Conservation (phyloP, 2,113 vertebrate genomes). For the Mus pahari region DNA sequence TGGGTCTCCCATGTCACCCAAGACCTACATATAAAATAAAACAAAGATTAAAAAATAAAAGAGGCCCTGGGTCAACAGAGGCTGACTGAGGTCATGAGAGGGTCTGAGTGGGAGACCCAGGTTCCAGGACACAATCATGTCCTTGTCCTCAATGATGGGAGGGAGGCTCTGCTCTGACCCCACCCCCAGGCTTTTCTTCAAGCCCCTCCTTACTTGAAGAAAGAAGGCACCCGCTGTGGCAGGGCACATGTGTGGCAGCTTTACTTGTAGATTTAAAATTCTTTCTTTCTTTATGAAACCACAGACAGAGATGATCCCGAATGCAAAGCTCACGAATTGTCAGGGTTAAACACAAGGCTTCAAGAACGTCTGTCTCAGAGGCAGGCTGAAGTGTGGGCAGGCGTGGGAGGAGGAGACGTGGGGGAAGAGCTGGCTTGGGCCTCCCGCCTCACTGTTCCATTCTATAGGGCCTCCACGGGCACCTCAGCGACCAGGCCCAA, state of each 20-base stretch:
- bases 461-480: slow-evolving; percentile 51
- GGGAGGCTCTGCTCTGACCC: not conserved
- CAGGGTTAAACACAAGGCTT: not conserved
- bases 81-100: not conserved
- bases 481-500: slow-evolving; percentile 65
- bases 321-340: not conserved
- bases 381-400: not conserved
- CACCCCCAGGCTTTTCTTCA: not conserved
- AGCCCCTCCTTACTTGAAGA: not conserved
- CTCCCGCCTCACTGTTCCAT: slow-evolving; percentile 28
- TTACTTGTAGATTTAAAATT: not conserved
- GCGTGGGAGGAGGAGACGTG: not conserved
- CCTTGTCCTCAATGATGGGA: not conserved
- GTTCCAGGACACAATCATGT: not conserved
- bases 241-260: not conserved
- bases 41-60: not conserved
- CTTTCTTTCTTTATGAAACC: not conserved
- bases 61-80: not conserved
- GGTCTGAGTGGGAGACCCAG: not conserved
- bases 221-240: rapidly evolving
- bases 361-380: not conserved
- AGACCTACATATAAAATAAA: not conserved
- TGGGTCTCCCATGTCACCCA: not conserved
- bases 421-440: not conserved
- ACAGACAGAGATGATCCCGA: not conserved